These are phyloP conservation scores for Drosophila bocqueti DNA, from an alignment of 1,140 invertebrate genomes.

Conservation along the genomic window DNA sequence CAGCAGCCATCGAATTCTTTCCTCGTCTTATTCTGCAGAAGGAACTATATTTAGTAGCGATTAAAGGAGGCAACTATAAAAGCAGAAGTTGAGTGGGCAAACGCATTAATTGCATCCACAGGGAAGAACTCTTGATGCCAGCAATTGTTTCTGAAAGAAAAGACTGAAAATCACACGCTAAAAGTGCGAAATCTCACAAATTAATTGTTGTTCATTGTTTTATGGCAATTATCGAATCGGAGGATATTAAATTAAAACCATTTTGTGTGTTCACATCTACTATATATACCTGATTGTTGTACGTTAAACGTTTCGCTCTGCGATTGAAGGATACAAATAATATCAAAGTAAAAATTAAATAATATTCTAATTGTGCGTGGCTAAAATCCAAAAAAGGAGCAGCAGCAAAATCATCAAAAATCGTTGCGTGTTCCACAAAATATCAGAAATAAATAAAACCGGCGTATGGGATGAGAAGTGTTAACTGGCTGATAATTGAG, in stretches of 20 bases:
- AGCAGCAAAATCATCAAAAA: constrained; percentile 31
- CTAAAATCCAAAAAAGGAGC: constrained; percentile 49
- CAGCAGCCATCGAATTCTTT: constrained; percentile 22
- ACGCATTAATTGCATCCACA: constrained; percentile 55
- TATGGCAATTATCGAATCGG: constrained; percentile 36
- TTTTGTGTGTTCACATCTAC: constrained; percentile 29
- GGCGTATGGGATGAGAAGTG: constrained; percentile 55
- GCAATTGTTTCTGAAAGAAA: constrained; percentile 47
- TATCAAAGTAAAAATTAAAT: constrained; percentile 36
- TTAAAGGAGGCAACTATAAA: constrained; percentile 54
- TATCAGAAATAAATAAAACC: constrained; percentile 38
- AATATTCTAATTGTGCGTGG: constrained; percentile 70
- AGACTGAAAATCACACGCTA: constrained; percentile 40
- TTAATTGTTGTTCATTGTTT: constrained; percentile 48
- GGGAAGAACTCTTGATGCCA: constrained; percentile 68
- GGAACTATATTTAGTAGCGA: constrained; percentile 59
- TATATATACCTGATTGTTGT: constrained; percentile 57
- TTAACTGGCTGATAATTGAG: constrained; percentile 78
- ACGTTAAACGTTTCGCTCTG: constrained; percentile 52
- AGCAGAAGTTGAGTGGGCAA: constrained; percentile 37
- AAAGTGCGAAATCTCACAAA: constrained; percentile 46
- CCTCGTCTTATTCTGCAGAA: constrained; percentile 6
- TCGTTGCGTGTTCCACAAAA: constrained; percentile 44
- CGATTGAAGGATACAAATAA: constrained; percentile 8
- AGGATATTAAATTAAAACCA: constrained; percentile 34